Percentiles rank a stretch among this genome's conserved stretches.
phyloP scores from a whole-genome alignment of 2,113 vertebrate species.

The Cinclus mexicanus region DNA sequence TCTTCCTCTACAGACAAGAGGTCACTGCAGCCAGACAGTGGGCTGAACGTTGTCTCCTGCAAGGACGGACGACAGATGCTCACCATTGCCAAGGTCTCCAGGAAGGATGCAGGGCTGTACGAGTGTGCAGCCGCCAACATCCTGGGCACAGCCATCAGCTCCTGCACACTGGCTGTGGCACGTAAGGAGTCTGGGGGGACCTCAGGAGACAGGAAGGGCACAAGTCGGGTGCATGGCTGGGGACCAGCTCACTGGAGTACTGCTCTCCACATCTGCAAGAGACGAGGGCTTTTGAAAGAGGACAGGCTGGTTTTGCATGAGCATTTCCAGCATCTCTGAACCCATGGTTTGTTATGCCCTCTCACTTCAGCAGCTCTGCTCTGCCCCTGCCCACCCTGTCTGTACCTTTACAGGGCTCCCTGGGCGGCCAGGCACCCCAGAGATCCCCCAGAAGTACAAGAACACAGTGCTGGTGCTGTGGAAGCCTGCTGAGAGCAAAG shows the following conservation, averaged over 20 bases:
- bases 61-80: conserved; percentile 93
- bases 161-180: conserved; percentile 91
- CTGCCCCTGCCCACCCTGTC: not conserved
- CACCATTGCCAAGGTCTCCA: conserved; percentile 88
- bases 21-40: conserved; percentile 80
- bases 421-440: conserved; percentile 88
- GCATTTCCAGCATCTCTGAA: not conserved
- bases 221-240: not conserved
- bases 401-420: conserved; percentile 80
- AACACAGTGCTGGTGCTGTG: conserved; percentile 93
- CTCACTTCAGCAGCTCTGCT: not conserved
- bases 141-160: conserved; percentile 87
- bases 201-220: not conserved
- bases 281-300: not conserved
- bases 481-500: conserved; percentile 89
- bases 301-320: not conserved
- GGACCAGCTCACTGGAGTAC: not conserved
- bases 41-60: conserved; percentile 87
- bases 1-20: conserved; percentile 82
- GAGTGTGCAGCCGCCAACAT: conserved; percentile 91
- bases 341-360: not conserved
- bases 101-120: conserved; percentile 90
- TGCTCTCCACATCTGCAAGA: not conserved
- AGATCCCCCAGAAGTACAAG: conserved; percentile 93
- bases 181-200: conserved; percentile 77